Percentiles rank a stretch among this genome's conserved stretches.
phyloP scores from a whole-genome alignment of 37 sponge, comb jelly and placozoan species.

The Bolinopsis microptera region DNA sequence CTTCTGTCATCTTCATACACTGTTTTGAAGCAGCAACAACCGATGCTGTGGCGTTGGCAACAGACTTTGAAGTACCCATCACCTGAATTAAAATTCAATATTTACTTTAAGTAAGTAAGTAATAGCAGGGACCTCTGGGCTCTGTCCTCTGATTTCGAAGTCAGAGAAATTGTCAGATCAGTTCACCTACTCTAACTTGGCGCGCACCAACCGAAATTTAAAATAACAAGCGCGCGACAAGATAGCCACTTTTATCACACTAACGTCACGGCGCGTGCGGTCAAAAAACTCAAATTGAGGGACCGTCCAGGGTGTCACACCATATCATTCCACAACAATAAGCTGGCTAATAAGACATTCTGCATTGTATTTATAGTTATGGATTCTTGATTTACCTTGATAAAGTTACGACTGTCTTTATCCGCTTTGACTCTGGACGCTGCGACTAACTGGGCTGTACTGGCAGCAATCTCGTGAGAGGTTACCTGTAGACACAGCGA shows the following conservation, averaged over 20 bases:
- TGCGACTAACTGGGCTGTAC: slow-evolving; percentile 97
- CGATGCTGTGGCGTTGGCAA: slow-evolving; percentile 42
- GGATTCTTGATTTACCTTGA: slow-evolving; percentile 42
- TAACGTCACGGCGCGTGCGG: background rate
- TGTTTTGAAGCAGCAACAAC: slow-evolving; percentile 64
- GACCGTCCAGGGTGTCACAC: too few species aligned
- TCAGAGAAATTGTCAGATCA: too few species aligned
- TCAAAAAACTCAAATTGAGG: background rate
- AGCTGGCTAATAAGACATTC: too few species aligned
- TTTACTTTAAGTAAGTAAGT: too few species aligned
- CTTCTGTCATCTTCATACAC: slow-evolving; percentile 63
- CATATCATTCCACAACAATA: too few species aligned
- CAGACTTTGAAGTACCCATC: slow-evolving; percentile 46
- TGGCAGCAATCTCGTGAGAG: slow-evolving; percentile 96
- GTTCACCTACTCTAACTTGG: background rate
- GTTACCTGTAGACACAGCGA: slow-evolving; percentile 77
- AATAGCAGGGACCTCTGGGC: too few species aligned
- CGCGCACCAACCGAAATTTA: background rate
- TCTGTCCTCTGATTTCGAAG: too few species aligned
- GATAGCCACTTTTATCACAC: background rate
- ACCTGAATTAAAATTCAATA: slow-evolving; percentile 24
- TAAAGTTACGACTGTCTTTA: slow-evolving; percentile 70
- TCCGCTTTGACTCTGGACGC: slow-evolving; percentile 96
- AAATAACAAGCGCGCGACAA: background rate
- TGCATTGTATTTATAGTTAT: too few species aligned